A percentile compares a stretch with the other conserved stretches of the same genome.
These are phyloP conservation scores for Notodromas monacha DNA, from an alignment of 2,888 invertebrate genomes.

Conservation along the genomic window DNA sequence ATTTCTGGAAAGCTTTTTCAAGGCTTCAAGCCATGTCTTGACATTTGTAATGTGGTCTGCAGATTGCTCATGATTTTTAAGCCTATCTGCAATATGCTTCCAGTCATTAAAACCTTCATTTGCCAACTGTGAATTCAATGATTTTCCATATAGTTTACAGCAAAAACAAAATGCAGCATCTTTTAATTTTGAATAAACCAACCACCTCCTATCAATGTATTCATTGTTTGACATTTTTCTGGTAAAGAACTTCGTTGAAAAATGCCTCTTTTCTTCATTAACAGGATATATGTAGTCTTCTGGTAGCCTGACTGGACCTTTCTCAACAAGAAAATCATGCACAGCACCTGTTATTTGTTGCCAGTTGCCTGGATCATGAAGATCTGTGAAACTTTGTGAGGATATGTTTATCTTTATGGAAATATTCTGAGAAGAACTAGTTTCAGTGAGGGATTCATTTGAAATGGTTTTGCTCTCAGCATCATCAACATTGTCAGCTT, in stretches of 20 bases:
- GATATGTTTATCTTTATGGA: too few species aligned
- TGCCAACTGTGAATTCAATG: neutral
- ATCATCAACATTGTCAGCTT: too few species aligned
- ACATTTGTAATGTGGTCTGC: neutral
- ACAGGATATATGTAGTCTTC: neutral
- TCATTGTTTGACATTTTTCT: neutral
- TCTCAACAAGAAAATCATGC: neutral
- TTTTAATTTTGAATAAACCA: neutral
- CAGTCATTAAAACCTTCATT: conserved; percentile 1
- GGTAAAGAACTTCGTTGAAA: neutral
- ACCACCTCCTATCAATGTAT: neutral
- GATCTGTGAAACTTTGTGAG: too few species aligned
- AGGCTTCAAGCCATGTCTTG: neutral
- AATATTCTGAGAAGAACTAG: too few species aligned
- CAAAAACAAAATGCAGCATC: neutral
- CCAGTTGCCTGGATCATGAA: neutral
- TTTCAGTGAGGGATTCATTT: too few species aligned
- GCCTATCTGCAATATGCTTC: neutral
- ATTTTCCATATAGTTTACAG: neutral
- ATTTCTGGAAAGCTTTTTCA: neutral
- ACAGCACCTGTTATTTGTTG: neutral
- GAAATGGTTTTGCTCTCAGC: too few species aligned
- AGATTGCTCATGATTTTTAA: neutral
- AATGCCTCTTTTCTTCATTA: neutral
- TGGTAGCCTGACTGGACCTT: neutral